phyloP scores from a whole-genome alignment of 2,888 invertebrate genomes.

The Agrotis clavis region DNA sequence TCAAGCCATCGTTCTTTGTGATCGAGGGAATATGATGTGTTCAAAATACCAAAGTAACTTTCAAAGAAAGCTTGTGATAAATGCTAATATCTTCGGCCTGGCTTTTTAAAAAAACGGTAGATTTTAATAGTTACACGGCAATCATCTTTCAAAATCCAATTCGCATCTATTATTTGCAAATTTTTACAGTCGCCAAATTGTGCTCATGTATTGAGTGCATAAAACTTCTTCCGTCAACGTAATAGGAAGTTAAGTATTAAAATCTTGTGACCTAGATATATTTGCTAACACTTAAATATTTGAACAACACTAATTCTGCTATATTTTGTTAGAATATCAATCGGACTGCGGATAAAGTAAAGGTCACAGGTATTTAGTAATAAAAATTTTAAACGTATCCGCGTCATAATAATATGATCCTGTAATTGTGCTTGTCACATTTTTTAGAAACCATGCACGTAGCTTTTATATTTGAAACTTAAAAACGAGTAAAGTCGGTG shows the following conservation, averaged over 20 bases:
- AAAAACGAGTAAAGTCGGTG: background rate
- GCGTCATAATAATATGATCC: conserved; percentile 30
- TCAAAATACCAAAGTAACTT: background rate
- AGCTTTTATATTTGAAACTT: conserved; percentile 10
- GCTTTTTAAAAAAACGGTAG: background rate
- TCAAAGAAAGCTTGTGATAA: background rate
- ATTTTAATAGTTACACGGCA: conserved; percentile 49
- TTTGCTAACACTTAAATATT: conserved; percentile 27
- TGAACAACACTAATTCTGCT: conserved; percentile 20
- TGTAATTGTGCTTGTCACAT: conserved; percentile 18
- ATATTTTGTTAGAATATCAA: conserved; percentile 34
- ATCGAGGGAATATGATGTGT: background rate
- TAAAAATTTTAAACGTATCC: conserved; percentile 34
- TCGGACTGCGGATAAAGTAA: conserved; percentile 13
- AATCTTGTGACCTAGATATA: conserved; percentile 31
- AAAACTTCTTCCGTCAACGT: conserved; percentile 18
- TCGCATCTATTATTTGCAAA: conserved; percentile 46
- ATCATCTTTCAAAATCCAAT: conserved; percentile 38
- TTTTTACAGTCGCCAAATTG: conserved; percentile 42
- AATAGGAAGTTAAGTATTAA: conserved; percentile 23
- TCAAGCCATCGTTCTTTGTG: background rate
- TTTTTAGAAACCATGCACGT: conserved; percentile 27
- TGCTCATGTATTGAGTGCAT: conserved; percentile 27
- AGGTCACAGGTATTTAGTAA: conserved; percentile 44
- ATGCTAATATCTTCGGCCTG: background rate